Base-by-base conservation (phyloP, 2,888 invertebrate genomes). In the Volucella bombylans region DNA sequence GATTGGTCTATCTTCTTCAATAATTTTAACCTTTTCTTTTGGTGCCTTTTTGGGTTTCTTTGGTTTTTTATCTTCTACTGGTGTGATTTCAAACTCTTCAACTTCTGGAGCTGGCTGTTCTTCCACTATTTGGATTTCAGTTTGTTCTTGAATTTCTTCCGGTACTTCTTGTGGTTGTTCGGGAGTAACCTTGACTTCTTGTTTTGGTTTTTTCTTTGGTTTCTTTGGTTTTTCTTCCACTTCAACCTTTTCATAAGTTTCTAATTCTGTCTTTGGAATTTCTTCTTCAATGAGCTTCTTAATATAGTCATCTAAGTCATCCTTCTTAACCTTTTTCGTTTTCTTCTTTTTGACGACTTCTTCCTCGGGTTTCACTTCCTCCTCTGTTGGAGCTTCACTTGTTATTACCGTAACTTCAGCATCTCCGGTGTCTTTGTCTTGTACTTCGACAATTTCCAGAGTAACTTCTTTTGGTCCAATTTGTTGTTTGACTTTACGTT, bases 391-490 rank as follows among this genome's bases (percentile, higher is more conserved):
- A 6, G 87, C 87, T 73, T 45, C 87, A 6, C 87, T 83, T 9
- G 88, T 89, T 15, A 88, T 82, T 2, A 92, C 90, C 4, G 90
- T 90, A 3, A 93, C 89, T 78, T 91, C 90, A 69, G 91, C 87
- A 88, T 91, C 86, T 65, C 89, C 89, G 88, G 92, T 90, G 88
- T 91, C 89, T 89, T 92, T 86, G 83, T 92, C 87, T 86, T 92
- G 89, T 4, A 92, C 88, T 0, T 92, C 93, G 0, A 92, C 92
- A 1, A 93, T 89, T 86, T 93, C 92, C 80, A 92, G 88, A 78
- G 92, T 90, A 4, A 90, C 88, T 43, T 92, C 93, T 43, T 90
- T 90, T 4, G 90, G 90, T 59, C 92, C 92, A 92, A 62, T 92
- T 90, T 88, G 90, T 49, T 89, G 89, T 41, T 89, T 90, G 12